Conservation (phyloP, 2,113 vertebrate species). For the Gobiocypris rarus region DNA sequence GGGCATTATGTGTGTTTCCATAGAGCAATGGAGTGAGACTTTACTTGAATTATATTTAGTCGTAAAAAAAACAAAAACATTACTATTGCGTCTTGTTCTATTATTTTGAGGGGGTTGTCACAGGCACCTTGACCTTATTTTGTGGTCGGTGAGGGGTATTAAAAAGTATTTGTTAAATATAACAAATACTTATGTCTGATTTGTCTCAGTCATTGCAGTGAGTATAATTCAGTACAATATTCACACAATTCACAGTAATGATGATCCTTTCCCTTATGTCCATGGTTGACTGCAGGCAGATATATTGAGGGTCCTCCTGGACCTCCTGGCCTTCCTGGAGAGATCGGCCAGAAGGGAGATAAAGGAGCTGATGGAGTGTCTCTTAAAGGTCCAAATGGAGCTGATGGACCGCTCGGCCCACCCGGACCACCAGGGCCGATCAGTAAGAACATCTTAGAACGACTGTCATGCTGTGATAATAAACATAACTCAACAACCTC, state of each 20-base stretch:
- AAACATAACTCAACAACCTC: background rate
- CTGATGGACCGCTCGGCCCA: constrained; percentile 77
- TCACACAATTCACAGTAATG: background rate
- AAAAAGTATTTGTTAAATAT: too few species aligned
- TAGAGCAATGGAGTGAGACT: too few species aligned
- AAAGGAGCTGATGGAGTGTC: constrained; percentile 81
- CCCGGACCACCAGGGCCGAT: constrained; percentile 83
- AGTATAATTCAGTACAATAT: background rate
- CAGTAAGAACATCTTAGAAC: constrained; percentile 61
- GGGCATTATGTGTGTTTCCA: too few species aligned
- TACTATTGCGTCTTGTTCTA: too few species aligned
- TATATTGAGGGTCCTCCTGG: constrained; percentile 75
- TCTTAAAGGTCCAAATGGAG: constrained; percentile 81
- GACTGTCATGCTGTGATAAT: too few species aligned
- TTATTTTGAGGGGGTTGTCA: too few species aligned
- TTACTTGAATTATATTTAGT: too few species aligned
- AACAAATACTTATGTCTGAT: too few species aligned
- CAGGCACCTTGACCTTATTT: too few species aligned
- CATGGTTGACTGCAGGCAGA: constrained; percentile 59
- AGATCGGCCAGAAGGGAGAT: constrained; percentile 87
- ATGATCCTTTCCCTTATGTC: background rate
- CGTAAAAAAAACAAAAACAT: too few species aligned
- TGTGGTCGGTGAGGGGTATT: too few species aligned
- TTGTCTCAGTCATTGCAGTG: too few species aligned
- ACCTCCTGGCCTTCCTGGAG: constrained; percentile 82